These are phyloP conservation scores for Palaemon carinicauda DNA, from an alignment of 1,140 invertebrate genomes.

Conservation along the genomic window DNA sequence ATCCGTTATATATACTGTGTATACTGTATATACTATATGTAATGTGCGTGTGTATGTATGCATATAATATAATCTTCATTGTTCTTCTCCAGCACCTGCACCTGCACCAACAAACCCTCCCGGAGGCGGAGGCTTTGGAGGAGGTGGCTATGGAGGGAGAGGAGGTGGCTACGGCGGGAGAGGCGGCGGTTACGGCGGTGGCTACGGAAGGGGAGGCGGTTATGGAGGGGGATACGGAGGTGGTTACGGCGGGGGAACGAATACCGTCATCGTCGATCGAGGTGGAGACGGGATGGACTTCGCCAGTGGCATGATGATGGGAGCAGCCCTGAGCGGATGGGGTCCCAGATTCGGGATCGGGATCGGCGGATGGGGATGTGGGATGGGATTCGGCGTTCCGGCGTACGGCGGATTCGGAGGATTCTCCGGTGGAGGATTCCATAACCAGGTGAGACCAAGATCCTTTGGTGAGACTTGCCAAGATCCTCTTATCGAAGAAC, in stretches of 20 bases:
- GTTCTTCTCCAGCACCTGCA: no score
- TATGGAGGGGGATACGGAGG: neutral
- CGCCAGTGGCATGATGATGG: slow-evolving; percentile 35
- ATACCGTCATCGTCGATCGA: slow-evolving; percentile 26
- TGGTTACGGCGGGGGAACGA: neutral
- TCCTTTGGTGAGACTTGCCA: neutral
- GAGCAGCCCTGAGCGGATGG: slow-evolving; percentile 19
- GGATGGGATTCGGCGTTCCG: slow-evolving; percentile 2
- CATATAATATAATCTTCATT: no score
- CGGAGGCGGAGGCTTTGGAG: neutral
- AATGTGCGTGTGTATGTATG: no score
- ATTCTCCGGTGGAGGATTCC: neutral
- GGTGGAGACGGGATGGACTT: slow-evolving; percentile 22
- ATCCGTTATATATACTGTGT: no score
- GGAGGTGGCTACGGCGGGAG: neutral
- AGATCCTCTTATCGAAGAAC: no score
- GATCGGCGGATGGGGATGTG: neutral
- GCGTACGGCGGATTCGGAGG: neutral
- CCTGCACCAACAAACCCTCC: neutral
- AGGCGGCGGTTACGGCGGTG: slow-evolving; percentile 6
- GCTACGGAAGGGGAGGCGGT: neutral
- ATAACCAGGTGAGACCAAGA: slow-evolving; percentile 39
- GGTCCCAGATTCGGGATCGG: slow-evolving; percentile 19
- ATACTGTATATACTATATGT: no score
- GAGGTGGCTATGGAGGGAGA: neutral